A percentile compares a stretch with the other conserved stretches of the same genome.
phyloP scores from a whole-genome alignment of 2,113 vertebrate species.

The Chloropsis cyanopogon region DNA sequence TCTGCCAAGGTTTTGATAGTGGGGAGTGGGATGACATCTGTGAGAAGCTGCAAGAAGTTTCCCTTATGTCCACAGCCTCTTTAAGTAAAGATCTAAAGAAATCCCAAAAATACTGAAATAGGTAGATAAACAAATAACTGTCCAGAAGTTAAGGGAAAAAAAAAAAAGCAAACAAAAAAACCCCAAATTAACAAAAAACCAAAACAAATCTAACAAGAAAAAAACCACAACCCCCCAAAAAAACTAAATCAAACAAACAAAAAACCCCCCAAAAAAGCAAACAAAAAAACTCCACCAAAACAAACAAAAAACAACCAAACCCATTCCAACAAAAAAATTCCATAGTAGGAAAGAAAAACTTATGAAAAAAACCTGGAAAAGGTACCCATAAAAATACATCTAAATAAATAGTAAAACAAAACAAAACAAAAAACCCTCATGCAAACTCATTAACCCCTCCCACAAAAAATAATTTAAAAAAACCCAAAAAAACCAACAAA shows the following conservation, averaged over 20 bases:
- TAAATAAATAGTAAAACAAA: not conserved
- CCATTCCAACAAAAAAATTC: too few relatives aligned
- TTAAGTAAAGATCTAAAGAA: not conserved
- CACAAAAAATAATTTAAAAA: not conserved
- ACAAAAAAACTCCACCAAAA: not conserved
- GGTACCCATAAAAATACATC: fast-evolving
- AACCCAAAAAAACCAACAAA: not conserved
- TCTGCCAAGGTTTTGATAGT: not conserved
- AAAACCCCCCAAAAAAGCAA: too few relatives aligned
- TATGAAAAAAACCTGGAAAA: not conserved
- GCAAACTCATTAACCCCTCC: not conserved
- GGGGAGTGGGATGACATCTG: not conserved
- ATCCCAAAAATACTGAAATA: not conserved
- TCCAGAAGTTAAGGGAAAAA: not conserved
- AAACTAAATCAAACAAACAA: not conserved
- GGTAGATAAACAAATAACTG: not conserved
- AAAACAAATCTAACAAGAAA: not conserved
- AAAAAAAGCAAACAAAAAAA: not conserved
- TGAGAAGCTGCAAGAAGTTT: not conserved
- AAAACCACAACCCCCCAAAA: not conserved
- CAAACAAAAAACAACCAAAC: too few relatives aligned
- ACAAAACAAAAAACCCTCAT: too few relatives aligned
- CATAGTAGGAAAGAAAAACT: not conserved
- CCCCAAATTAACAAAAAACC: not conserved
- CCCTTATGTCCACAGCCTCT: not conserved